Evolutionary conservation across 2,113 vertebrate species (phyloP).

Genomic region (Chelonoidis abingdonii): DNA sequence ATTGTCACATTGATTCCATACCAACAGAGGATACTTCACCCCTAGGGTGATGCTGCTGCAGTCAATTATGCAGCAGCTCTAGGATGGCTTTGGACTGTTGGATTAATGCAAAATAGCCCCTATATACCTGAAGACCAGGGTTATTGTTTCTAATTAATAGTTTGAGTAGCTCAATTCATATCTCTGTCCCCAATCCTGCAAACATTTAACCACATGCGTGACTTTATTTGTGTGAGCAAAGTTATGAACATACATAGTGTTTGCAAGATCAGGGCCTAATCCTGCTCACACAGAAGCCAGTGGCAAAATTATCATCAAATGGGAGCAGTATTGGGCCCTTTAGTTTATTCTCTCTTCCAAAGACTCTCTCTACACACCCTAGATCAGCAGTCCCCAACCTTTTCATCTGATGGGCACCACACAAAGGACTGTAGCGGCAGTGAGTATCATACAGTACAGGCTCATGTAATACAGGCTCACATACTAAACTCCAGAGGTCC

Average conservation of each 20-base stretch:
- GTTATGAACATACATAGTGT: not conserved
- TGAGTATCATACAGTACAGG: too few species aligned
- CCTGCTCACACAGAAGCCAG: not conserved
- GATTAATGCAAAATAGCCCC: not conserved
- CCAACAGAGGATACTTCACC: too few species aligned
- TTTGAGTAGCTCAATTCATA: not conserved
- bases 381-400: not conserved
- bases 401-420: too few species aligned
- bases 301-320: not conserved
- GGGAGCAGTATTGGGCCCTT: not conserved
- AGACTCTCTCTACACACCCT: not conserved
- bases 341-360: not conserved
- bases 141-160: not conserved
- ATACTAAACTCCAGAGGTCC: too few species aligned
- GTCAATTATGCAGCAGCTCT: not conserved
- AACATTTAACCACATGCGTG: not conserved
- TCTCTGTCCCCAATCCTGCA: not conserved
- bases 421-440: too few species aligned
- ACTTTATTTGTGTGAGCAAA: not conserved
- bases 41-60: not conserved
- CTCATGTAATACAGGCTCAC: too few species aligned
- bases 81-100: not conserved
- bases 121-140: not conserved
- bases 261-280: not conserved
- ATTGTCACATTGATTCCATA: not conserved